phyloP scores from a whole-genome alignment of 2,797 vertebrate species.

The Pteronotus mesoamericanus region DNA sequence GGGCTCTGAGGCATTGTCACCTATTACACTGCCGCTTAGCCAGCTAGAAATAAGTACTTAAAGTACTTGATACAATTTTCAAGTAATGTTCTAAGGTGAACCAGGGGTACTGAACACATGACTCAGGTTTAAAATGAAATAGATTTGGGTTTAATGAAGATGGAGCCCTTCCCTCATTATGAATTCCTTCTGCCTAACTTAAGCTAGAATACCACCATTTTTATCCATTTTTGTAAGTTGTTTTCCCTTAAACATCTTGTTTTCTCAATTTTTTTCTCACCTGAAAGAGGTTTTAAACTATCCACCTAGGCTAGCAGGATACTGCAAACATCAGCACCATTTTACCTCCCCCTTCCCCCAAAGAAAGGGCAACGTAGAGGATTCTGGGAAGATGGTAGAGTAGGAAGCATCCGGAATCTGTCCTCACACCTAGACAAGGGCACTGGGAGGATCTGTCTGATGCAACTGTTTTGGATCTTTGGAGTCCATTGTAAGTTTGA shows the following conservation, averaged over 20 bases:
- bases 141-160: neutral
- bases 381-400: neutral
- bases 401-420: neutral
- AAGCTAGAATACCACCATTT: neutral
- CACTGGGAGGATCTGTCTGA: neutral
- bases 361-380: neutral
- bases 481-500: neutral
- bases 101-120: neutral
- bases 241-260: neutral
- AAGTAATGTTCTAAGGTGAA: neutral
- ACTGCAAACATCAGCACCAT: neutral
- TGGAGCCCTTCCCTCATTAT: neutral
- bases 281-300: neutral
- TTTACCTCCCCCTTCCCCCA: too few species aligned
- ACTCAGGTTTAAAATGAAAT: neutral
- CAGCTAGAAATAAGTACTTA: neutral
- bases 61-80: neutral
- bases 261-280: neutral
- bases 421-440: neutral
- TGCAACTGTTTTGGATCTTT: neutral
- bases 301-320: neutral
- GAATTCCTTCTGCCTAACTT: neutral
- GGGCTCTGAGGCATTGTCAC: neutral
- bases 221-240: neutral
- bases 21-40: neutral